These are phyloP conservation scores for Cephus spinipes DNA, from an alignment of 2,888 invertebrate genomes.

Conservation along the genomic window DNA sequence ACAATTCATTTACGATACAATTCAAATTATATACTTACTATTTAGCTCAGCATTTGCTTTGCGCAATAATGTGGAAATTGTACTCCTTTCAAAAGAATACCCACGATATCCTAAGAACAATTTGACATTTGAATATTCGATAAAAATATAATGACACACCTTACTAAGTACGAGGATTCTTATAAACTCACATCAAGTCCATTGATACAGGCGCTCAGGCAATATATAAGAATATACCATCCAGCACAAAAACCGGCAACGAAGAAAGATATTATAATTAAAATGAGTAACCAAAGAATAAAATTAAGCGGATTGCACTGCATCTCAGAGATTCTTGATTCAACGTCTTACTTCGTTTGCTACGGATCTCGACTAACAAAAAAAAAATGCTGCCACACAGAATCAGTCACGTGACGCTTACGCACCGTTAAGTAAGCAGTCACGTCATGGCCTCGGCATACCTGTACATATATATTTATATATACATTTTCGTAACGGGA, in stretches of 20 bases:
- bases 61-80: conserved; percentile 82
- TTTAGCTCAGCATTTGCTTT: conserved; percentile 72
- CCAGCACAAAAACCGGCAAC: conserved; percentile 77
- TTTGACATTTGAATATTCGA: conserved; percentile 2
- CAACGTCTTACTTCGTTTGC: background rate
- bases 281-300: conserved; percentile 78
- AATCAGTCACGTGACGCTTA: background rate
- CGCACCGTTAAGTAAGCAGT: background rate
- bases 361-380: background rate
- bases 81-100: conserved; percentile 75
- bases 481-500: background rate
- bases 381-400: background rate
- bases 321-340: background rate
- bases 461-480: background rate
- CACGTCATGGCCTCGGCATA: background rate
- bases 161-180: background rate
- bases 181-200: conserved; percentile 73
- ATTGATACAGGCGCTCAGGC: conserved; percentile 78
- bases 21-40: background rate
- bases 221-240: conserved; percentile 76
- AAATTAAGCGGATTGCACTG: conserved; percentile 73
- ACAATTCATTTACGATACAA: background rate
- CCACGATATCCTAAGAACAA: conserved; percentile 74
- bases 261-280: conserved; percentile 77
- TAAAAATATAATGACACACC: background rate